phyloP scores from a whole-genome alignment of 1,140 invertebrate species.

The Caligus rogercresseyi region DNA sequence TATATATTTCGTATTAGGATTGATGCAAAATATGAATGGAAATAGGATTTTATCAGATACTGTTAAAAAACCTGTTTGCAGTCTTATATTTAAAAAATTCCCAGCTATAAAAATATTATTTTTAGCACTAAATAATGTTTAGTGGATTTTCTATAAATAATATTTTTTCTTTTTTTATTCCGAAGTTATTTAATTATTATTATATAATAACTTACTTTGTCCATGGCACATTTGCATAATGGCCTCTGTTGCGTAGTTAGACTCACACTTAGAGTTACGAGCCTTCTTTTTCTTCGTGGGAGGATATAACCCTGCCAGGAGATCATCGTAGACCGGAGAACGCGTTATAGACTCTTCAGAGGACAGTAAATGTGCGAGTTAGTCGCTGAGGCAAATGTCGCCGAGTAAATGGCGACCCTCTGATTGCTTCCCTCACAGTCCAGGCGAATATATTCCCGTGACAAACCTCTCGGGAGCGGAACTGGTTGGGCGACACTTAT shows the following conservation, averaged over 20 bases:
- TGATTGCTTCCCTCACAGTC: conserved; percentile 59
- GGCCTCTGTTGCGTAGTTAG: conserved; percentile 65
- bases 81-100: background rate
- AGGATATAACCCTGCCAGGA: background rate
- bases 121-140: background rate
- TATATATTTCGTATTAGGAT: no score
- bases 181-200: background rate
- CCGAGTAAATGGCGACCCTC: conserved; percentile 71
- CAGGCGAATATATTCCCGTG: conserved; percentile 67
- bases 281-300: conserved; percentile 13
- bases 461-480: conserved; percentile 71
- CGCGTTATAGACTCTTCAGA: conserved; percentile 32
- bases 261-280: conserved; percentile 56
- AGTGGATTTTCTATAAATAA: background rate
- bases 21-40: no score
- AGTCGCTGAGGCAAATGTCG: conserved; percentile 67
- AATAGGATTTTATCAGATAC: no score
- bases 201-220: conserved; percentile 48
- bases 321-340: background rate
- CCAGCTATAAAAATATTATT: background rate
- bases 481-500: conserved; percentile 82
- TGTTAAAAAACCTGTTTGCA: background rate
- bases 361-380: conserved; percentile 74
- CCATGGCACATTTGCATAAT: conserved; percentile 78
- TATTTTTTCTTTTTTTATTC: background rate